phyloP scores from a whole-genome alignment of 92 coral and sea anemone genomes.

The Palythoa grandiflora region DNA sequence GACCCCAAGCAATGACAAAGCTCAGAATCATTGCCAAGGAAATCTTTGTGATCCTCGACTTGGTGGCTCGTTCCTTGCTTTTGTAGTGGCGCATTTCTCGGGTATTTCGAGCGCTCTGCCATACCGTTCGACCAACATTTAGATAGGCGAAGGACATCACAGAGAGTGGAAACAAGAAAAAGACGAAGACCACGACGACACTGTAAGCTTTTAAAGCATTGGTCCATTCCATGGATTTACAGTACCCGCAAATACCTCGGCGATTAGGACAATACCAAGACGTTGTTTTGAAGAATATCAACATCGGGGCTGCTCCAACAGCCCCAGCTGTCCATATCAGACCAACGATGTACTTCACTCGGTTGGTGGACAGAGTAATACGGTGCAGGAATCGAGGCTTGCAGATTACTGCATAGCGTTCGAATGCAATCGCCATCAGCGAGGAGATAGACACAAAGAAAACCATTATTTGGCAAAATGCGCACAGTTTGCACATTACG shows the following conservation, averaged over 20 bases:
- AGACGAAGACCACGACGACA: slow-evolving; percentile 47
- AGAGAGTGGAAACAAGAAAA: slow-evolving; percentile 68
- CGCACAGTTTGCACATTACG: slow-evolving; percentile 71
- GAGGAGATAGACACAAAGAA: slow-evolving; percentile 71
- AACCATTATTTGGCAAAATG: slow-evolving; percentile 71
- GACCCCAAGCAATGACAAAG: slow-evolving; percentile 86
- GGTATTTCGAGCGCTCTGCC: slow-evolving; percentile 77
- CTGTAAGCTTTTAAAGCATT: slow-evolving; percentile 54
- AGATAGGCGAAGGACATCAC: slow-evolving; percentile 73
- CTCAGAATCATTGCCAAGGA: slow-evolving; percentile 77
- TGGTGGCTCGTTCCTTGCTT: slow-evolving; percentile 48
- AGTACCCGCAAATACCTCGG: slow-evolving; percentile 40
- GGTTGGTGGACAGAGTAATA: slow-evolving; percentile 59
- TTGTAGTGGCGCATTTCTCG: slow-evolving; percentile 65
- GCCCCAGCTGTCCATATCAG: slow-evolving; percentile 67
- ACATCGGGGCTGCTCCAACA: slow-evolving; percentile 62
- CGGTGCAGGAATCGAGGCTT: slow-evolving; percentile 51
- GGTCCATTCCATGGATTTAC: slow-evolving; percentile 64
- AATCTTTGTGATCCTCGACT: slow-evolving; percentile 79
- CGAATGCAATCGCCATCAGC: slow-evolving; percentile 75
- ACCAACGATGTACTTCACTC: slow-evolving; percentile 49
- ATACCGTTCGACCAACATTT: slow-evolving; percentile 73
- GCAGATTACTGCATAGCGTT: slow-evolving; percentile 78
- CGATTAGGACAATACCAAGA: not conserved
- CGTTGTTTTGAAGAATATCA: slow-evolving; percentile 49